Base-by-base conservation (phyloP, 1,140 invertebrate genomes). In the Diuraphis noxia region DNA sequence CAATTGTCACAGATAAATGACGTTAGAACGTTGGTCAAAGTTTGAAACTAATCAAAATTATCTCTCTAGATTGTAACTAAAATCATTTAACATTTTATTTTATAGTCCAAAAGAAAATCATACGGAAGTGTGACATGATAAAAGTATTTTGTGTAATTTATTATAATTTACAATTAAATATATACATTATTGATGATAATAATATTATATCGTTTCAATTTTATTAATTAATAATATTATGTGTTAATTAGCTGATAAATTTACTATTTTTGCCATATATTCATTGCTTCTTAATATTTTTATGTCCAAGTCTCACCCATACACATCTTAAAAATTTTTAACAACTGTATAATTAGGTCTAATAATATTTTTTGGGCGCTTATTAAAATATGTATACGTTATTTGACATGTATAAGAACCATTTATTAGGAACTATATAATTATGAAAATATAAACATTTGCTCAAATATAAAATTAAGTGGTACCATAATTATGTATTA, bases 151-250 rank as follows among this genome's bases (percentile, higher is more conserved):
- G n/a, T n/a, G 13, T n/a, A 72, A 72, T 72, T 72, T 19, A 63
- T 63, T n/a, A 56, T 10, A 10, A 56, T 56, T 43, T 56, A n/a
- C n/a, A n/a, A 19, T 72, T 34, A 6, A n/a, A 34, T 72, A 72
- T n/a, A n/a, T 56, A 9, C 9, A 56, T n/a, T n/a, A n/a, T n/a
- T n/a, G n/a, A n/a, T n/a, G n/a, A n/a, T 25, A 56, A 56, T 56
- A 30, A 9, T 56, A 56, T 4, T 56, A 30, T 3, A 72, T 63
- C 8, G 9, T 63, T 63, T 63, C 13, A 1, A 17, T 72, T 63
- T 72, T 72, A 72, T 72, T 72, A 72, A 72, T 72, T 72, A n/a
- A 72, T 63, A 72, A 56, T 56, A 56, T n/a, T 63, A n/a, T 63
- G 30, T 23, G 13, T n/a, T 4, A 72, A n/a, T 72, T n/a, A n/a